Evolutionary conservation across 2,797 vertebrate genomes (phyloP).

Genomic region (Macropodus opercularis): DNA sequence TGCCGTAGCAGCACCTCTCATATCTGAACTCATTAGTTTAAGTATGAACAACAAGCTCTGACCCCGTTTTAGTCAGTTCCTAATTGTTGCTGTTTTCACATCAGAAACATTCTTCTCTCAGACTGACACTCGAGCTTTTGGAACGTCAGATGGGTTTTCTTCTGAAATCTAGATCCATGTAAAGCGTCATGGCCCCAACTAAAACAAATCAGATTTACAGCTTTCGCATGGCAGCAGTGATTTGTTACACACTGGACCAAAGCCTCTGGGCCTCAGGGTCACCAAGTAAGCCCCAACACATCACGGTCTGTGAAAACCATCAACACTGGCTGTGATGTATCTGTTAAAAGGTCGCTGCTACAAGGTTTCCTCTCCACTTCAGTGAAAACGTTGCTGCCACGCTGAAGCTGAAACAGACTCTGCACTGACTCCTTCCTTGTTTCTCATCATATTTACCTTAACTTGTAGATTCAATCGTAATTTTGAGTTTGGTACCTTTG

Average conservation of each 20-base stretch:
- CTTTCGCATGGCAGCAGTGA: slow-evolving; percentile 26
- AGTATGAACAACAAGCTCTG: too few relatives aligned
- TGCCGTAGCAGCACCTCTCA: too few relatives aligned
- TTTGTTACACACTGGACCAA: neutral
- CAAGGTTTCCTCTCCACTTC: slow-evolving; percentile 5
- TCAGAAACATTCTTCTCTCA: too few relatives aligned
- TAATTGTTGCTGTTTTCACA: neutral
- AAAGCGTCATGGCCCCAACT: neutral
- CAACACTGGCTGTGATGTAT: slow-evolving; percentile 1
- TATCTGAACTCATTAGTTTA: too few relatives aligned
- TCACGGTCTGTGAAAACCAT: slow-evolving; percentile 22
- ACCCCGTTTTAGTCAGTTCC: too few relatives aligned
- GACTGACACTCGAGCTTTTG: neutral
- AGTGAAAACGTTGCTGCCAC: slow-evolving; percentile 14
- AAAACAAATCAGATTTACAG: slow-evolving; percentile 12
- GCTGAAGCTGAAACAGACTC: slow-evolving; percentile 4
- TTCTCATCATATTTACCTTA: slow-evolving; percentile 18
- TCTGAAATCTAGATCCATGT: neutral
- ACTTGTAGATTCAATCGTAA: slow-evolving; percentile 1
- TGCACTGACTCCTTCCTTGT: slow-evolving; percentile 31
- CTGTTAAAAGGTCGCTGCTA: slow-evolving; percentile 7
- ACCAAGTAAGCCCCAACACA: slow-evolving; percentile 30
- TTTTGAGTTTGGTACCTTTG: slow-evolving; percentile 62
- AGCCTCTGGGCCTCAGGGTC: slow-evolving; percentile 21
- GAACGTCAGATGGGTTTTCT: neutral